Conservation (phyloP, 2,797 vertebrate species). For the Sternarchorhynchus goeldii region DNA sequence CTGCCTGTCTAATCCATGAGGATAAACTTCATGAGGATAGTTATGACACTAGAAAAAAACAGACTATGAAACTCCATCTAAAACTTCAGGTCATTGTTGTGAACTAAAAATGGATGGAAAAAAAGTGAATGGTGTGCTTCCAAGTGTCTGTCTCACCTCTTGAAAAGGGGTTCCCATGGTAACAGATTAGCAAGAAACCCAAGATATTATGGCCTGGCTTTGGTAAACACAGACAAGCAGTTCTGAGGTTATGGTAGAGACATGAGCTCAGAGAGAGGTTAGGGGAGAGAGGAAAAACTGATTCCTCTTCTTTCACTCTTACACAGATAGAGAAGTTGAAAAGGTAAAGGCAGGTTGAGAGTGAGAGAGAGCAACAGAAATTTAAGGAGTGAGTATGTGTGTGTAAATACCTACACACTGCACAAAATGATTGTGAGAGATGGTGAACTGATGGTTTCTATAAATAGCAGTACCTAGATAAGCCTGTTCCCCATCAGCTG, state of each 20-base stretch:
- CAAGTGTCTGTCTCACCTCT: conserved; percentile 26
- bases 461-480: conserved; percentile 62
- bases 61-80: not conserved
- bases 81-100: conserved; percentile 3
- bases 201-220: conserved; percentile 44
- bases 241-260: conserved; percentile 26
- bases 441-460: conserved; percentile 58
- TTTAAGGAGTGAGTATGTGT: conserved; percentile 44
- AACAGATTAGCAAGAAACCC: conserved; percentile 58
- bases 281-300: conserved; percentile 57
- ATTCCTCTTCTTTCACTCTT: conserved; percentile 51
- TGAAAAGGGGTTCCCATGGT: conserved; percentile 49
- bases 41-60: too few relatives aligned
- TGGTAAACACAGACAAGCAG: conserved; percentile 45
- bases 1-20: too few relatives aligned
- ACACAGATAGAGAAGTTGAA: not conserved
- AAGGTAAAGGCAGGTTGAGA: conserved; percentile 19
- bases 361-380: conserved; percentile 6
- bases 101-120: conserved; percentile 25
- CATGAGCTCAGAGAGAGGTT: conserved; percentile 56
- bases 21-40: too few relatives aligned
- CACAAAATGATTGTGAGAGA: conserved; percentile 53
- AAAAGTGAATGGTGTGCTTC: conserved; percentile 13
- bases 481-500: conserved; percentile 36
- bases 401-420: conserved; percentile 45